Conservation (phyloP, 2,888 invertebrate species). For the Phania funesta region DNA sequence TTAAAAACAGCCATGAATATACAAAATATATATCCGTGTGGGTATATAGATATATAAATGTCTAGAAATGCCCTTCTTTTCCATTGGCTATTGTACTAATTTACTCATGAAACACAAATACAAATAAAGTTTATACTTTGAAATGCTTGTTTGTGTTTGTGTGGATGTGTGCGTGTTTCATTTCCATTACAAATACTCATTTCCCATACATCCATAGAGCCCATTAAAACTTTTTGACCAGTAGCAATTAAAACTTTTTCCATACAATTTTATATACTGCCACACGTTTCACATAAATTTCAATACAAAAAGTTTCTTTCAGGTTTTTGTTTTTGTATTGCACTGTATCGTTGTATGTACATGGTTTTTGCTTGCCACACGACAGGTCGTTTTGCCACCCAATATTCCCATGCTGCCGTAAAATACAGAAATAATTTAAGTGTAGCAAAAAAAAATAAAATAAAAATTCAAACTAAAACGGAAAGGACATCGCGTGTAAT, state of each 20-base stretch:
- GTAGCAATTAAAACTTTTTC: slow-evolving; percentile 74
- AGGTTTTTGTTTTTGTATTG: not conserved
- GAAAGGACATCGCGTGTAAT: slow-evolving; percentile 78
- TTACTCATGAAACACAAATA: not conserved
- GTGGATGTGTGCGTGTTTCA: not conserved
- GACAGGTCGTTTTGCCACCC: slow-evolving; percentile 35
- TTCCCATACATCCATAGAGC: slow-evolving; percentile 37
- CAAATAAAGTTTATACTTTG: not conserved
- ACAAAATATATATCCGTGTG: no score
- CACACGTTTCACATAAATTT: slow-evolving; percentile 54
- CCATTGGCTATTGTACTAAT: slow-evolving; percentile 50
- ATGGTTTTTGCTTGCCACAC: slow-evolving; percentile 42
- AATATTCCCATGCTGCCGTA: slow-evolving; percentile 37
- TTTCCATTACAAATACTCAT: not conserved
- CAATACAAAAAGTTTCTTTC: slow-evolving; percentile 29
- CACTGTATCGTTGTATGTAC: not conserved
- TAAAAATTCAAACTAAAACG: slow-evolving; percentile 69
- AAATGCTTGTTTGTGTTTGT: not conserved
- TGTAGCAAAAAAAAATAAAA: slow-evolving; percentile 14
- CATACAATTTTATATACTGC: slow-evolving; percentile 65
- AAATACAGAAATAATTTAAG: slow-evolving; percentile 32
- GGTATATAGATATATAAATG: not conserved
- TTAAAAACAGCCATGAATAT: no score
- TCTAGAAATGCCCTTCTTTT: slow-evolving; percentile 21
- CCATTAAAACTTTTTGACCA: slow-evolving; percentile 74